Percentiles rank a stretch among this genome's conserved stretches.
Conservation (phyloP, 53 echinoderm and acorn worm genomes). For the Temnopleurus reevesii region DNA sequence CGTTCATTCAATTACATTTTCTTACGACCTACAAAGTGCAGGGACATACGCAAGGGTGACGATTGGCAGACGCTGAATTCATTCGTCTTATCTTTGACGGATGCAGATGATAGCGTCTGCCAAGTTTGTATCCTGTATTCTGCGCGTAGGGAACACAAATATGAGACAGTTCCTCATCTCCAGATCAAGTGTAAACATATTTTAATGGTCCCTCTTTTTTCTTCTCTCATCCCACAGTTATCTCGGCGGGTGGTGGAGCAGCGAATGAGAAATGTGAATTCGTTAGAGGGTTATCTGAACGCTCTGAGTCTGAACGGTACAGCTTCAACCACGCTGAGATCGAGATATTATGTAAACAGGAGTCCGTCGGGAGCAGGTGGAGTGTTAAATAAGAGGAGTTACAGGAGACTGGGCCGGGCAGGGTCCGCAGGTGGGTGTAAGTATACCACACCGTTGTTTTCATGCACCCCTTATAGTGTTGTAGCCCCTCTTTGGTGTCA, state of each 20-base stretch:
- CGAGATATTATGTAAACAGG: conserved; percentile 32
- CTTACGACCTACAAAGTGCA: too few relatives aligned
- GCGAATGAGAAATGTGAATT: conserved; percentile 25
- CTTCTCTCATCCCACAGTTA: neutral
- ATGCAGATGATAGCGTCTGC: too few relatives aligned
- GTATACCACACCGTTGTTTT: neutral
- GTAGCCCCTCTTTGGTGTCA: neutral
- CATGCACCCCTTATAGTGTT: neutral
- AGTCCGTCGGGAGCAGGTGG: conserved; percentile 17
- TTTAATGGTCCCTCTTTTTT: neutral
- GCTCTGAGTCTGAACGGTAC: conserved; percentile 16
- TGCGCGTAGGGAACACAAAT: too few relatives aligned
- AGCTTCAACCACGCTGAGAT: neutral
- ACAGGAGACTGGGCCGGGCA: neutral
- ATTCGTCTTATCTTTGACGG: too few relatives aligned
- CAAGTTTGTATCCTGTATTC: too few relatives aligned
- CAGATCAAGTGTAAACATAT: neutral
- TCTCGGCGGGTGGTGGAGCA: conserved; percentile 19
- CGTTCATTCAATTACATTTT: too few relatives aligned
- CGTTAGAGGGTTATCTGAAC: conserved; percentile 25
- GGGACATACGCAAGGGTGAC: too few relatives aligned
- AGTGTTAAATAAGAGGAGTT: conserved; percentile 23
- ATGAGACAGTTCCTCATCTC: too few relatives aligned
- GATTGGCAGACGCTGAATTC: too few relatives aligned
- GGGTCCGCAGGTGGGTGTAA: neutral